phyloP scores from a whole-genome alignment of 2,888 invertebrate species.

The Drosophila mercatorum region DNA sequence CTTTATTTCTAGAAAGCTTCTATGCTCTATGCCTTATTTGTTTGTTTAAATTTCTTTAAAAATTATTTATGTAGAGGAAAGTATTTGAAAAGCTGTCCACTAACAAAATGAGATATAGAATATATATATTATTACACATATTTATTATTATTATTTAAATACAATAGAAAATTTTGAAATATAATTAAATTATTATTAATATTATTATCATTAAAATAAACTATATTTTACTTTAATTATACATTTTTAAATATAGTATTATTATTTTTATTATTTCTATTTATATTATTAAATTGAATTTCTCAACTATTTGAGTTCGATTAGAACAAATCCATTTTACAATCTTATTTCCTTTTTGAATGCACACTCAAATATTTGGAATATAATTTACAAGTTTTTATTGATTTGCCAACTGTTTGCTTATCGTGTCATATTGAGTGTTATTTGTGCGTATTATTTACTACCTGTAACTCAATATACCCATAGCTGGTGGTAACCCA shows the following conservation, averaged over 20 bases:
- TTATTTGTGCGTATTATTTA: not conserved
- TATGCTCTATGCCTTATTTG: no score
- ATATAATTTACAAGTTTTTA: not conserved
- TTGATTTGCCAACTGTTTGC: not conserved
- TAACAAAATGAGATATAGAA: no score
- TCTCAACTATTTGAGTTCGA: not conserved
- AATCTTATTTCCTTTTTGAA: not conserved
- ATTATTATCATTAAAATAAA: no score
- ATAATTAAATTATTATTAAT: no score
- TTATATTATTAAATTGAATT: not conserved
- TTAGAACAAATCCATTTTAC: not conserved
- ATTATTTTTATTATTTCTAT: not conserved
- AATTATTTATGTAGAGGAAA: no score
- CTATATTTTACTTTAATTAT: not conserved
- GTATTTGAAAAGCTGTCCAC: no score
- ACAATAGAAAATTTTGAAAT: no score
- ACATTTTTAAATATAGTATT: not conserved
- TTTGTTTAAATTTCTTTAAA: no score
- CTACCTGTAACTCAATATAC: slow-evolving; percentile 3
- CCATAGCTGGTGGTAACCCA: not conserved
- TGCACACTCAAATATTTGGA: not conserved
- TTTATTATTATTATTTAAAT: no score
- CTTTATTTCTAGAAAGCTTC: no score
- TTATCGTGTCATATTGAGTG: not conserved
- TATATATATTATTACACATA: no score